Conservation (phyloP, 2,797 vertebrate genomes). For the Alosa sapidissima region DNA sequence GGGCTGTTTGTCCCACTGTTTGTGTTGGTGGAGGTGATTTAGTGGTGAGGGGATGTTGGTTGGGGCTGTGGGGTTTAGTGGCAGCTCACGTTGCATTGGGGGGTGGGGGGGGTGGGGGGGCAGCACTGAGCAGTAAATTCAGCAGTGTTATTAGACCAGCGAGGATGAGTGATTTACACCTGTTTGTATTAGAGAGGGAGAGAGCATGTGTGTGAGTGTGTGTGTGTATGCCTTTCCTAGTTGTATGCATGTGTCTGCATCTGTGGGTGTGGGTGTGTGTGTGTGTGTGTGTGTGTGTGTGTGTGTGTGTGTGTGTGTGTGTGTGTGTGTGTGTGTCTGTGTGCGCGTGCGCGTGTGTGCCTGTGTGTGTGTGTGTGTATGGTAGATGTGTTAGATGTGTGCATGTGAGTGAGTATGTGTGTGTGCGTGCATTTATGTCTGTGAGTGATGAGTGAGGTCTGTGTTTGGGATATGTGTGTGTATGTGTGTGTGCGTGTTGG, state of each 20-base stretch:
- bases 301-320: conserved; percentile 12
- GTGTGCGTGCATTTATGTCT: not conserved
- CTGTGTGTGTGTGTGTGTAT: not conserved
- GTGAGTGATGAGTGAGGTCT: not conserved
- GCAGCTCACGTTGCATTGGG: conserved; percentile 11
- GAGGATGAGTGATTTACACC: conserved; percentile 40
- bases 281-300: not conserved
- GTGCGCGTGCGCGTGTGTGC: conserved; percentile 16
- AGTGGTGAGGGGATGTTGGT: not conserved
- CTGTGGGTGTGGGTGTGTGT: not conserved
- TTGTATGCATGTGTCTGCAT: not conserved
- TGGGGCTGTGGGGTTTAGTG: not conserved
- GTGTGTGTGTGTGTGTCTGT: conserved; percentile 20
- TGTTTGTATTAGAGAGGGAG: conserved; percentile 56
- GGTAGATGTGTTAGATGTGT: not conserved
- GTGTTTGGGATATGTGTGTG: too few relatives aligned
- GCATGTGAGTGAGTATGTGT: not conserved
- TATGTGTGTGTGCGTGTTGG: too few relatives aligned
- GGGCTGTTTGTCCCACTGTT: not conserved
- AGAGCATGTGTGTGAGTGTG: conserved; percentile 50
- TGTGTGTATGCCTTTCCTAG: conserved; percentile 39
- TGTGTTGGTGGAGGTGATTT: conserved; percentile 8
- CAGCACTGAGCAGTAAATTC: not conserved
- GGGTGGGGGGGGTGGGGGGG: not conserved
- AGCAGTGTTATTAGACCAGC: not conserved